phyloP scores from a whole-genome alignment of 1,140 invertebrate species.

The Mylabris phalerata region DNA sequence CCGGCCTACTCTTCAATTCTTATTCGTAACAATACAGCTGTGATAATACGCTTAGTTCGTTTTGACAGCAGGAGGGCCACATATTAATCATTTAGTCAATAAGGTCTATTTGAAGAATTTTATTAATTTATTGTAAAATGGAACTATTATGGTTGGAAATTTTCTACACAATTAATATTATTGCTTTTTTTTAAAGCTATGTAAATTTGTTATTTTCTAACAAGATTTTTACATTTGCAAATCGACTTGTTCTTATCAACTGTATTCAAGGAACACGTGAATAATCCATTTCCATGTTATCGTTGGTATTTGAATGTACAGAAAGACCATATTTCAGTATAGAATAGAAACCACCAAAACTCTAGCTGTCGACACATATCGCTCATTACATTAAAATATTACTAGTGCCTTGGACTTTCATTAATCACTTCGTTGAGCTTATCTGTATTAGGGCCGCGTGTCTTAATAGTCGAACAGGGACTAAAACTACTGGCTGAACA shows the following conservation, averaged over 20 bases:
- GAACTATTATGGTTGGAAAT: no score
- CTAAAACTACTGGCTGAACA: constrained; percentile 18
- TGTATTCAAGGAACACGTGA: constrained; percentile 15
- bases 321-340: constrained; percentile 10
- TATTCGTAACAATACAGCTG: constrained; percentile 25
- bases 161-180: no score
- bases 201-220: constrained; percentile 11
- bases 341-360: constrained; percentile 6
- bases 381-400: constrained; percentile 28
- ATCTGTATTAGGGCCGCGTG: constrained; percentile 31
- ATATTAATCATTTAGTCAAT: constrained; percentile 20
- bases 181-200: not conserved
- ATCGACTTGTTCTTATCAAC: not conserved
- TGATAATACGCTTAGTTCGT: constrained; percentile 26
- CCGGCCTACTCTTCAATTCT: constrained; percentile 9
- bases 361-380: constrained; percentile 18
- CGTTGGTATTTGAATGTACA: constrained; percentile 2
- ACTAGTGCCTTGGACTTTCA: constrained; percentile 16
- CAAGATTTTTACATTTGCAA: constrained; percentile 16
- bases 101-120: constrained; percentile 10
- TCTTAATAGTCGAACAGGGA: constrained; percentile 34
- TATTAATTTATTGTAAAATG: no score
- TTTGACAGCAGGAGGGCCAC: constrained; percentile 17
- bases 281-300: constrained; percentile 13
- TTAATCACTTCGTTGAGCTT: constrained; percentile 29